Conservation (phyloP, 1,140 invertebrate species). For the Zophobas morio region DNA sequence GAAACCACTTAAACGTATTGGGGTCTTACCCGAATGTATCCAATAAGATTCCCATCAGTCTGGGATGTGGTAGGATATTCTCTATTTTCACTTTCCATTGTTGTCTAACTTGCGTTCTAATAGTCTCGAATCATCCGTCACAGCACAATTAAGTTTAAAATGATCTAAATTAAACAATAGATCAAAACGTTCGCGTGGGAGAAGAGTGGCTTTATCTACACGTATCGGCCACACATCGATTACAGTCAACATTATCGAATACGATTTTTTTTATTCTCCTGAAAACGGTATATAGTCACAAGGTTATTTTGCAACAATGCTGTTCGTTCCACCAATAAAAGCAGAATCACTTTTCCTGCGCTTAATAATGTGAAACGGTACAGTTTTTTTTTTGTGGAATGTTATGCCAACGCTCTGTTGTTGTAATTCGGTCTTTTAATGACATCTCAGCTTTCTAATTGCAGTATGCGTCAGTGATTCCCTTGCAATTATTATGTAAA, state of each 20-base stretch:
- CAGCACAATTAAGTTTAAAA: neutral
- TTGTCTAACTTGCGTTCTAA: neutral
- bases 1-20: neutral
- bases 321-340: neutral
- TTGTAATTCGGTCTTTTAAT: slow-evolving; percentile 23
- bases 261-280: neutral
- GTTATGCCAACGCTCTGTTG: slow-evolving; percentile 18
- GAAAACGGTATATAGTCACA: slow-evolving; percentile 10
- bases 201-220: slow-evolving; percentile 24
- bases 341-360: slow-evolving; percentile 4
- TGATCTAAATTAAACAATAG: neutral
- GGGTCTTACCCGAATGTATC: slow-evolving; percentile 10
- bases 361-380: slow-evolving; percentile 15
- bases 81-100: slow-evolving; percentile 23
- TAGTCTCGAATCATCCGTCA: neutral
- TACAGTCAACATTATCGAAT: slow-evolving; percentile 4
- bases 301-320: slow-evolving; percentile 11
- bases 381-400: slow-evolving; percentile 12
- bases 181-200: neutral
- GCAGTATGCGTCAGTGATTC: slow-evolving; percentile 11
- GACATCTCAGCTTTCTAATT: slow-evolving; percentile 30
- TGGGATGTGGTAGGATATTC: neutral
- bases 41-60: slow-evolving; percentile 25
- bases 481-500: slow-evolving; percentile 39
- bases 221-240: slow-evolving; percentile 19